Evolutionary conservation across 2,797 vertebrate species (phyloP).

Genomic region (Tapirus indicus): DNA sequence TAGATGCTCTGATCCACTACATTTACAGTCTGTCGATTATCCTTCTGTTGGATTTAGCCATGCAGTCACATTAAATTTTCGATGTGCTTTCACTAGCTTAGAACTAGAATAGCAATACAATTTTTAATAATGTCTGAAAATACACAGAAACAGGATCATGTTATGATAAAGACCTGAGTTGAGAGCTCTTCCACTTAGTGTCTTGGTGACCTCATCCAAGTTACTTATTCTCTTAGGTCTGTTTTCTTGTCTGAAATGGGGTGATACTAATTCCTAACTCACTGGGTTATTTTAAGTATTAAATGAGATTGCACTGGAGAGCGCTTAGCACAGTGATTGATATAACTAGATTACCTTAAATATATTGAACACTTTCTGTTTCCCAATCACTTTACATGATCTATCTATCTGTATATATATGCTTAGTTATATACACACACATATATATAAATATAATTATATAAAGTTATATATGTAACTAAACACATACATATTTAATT

Average conservation of each 20-base stretch:
- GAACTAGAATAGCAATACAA: not conserved
- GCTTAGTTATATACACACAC: not conserved
- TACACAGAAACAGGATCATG: not conserved
- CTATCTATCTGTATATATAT: not conserved
- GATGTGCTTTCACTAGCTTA: conserved; percentile 21
- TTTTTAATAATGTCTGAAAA: not conserved
- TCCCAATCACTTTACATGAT: not conserved
- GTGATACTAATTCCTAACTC: not conserved
- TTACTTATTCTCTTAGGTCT: not conserved
- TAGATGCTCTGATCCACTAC: not conserved
- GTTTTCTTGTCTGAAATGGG: conserved; percentile 25
- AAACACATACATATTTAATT: not conserved
- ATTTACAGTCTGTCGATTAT: not conserved
- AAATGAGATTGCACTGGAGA: not conserved
- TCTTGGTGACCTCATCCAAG: not conserved
- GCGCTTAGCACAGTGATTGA: not conserved
- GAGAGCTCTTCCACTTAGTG: not conserved
- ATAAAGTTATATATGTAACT: not conserved
- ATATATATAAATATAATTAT: not conserved
- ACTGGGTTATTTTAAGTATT: not conserved
- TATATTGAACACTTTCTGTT: not conserved
- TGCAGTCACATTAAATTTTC: conserved; percentile 40
- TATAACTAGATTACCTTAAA: not conserved
- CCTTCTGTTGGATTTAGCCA: not conserved
- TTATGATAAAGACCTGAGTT: not conserved